These are phyloP conservation scores for Scaptomyza caliginosa DNA, from an alignment of 2,888 invertebrate genomes.

Conservation along the genomic window DNA sequence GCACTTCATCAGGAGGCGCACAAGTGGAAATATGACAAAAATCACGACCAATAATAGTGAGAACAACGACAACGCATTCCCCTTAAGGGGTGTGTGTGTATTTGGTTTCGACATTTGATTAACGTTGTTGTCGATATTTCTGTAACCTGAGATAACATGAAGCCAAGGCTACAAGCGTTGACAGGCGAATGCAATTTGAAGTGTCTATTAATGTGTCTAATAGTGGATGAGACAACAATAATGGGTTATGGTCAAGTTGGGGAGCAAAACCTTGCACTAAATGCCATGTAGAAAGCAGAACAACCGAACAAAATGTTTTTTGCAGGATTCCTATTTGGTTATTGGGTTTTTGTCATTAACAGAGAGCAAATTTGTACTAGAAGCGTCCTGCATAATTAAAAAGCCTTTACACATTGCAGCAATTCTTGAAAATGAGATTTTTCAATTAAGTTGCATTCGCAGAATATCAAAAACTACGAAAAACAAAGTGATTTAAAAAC, in stretches of 20 bases:
- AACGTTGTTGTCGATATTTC: conserved; percentile 41
- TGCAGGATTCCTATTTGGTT: not conserved
- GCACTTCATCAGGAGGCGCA: conserved; percentile 57
- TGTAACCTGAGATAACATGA: conserved; percentile 17
- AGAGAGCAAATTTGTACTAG: not conserved
- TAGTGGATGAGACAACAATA: conserved; percentile 24
- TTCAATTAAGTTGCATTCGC: not conserved
- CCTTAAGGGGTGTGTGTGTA: conserved; percentile 10
- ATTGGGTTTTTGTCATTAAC: not conserved
- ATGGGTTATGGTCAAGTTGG: conserved; percentile 22
- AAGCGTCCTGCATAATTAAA: not conserved
- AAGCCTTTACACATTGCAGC: not conserved
- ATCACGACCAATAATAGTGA: conserved; percentile 58
- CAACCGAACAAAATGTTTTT: not conserved
- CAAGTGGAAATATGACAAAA: conserved; percentile 67
- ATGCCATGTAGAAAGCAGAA: conserved; percentile 32
- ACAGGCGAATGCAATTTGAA: conserved; percentile 50
- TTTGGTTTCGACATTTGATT: conserved; percentile 52
- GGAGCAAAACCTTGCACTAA: conserved; percentile 19
- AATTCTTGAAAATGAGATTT: not conserved
- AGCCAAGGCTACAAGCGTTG: conserved; percentile 23
- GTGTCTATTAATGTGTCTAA: conserved; percentile 49
- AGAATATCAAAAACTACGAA: not conserved
- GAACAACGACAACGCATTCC: conserved; percentile 2
- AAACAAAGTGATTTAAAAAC: too few species aligned